Evolutionary conservation across 1,140 invertebrate genomes (phyloP).

Genomic region (Bombyx mandarina): DNA sequence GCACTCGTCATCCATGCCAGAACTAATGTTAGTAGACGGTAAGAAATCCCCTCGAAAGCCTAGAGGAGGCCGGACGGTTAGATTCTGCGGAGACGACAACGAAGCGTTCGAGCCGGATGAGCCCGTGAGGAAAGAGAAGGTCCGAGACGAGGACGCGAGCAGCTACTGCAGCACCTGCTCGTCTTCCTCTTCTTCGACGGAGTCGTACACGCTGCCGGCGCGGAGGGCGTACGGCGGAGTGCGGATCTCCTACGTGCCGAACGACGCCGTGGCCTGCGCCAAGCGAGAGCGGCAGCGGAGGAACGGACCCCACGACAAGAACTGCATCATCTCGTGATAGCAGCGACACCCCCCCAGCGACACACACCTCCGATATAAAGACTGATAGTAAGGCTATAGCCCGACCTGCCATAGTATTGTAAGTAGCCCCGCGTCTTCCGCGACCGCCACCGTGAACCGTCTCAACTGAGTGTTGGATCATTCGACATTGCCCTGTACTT

Average conservation of each 20-base stretch:
- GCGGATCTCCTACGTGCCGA: slow-evolving; percentile 90
- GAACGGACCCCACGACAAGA: slow-evolving; percentile 74
- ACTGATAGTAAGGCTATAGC: slow-evolving; percentile 56
- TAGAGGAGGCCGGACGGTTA: slow-evolving; percentile 61
- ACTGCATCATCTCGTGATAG: slow-evolving; percentile 80
- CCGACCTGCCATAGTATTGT: slow-evolving; percentile 58
- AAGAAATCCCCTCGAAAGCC: slow-evolving; percentile 31
- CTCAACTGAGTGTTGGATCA: too few species aligned
- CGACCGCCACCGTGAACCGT: too few species aligned
- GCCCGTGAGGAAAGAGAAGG: slow-evolving; percentile 50
- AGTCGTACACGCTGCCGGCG: slow-evolving; percentile 85
- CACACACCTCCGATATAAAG: slow-evolving; percentile 60
- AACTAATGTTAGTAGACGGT: slow-evolving; percentile 46
- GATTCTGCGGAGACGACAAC: slow-evolving; percentile 78
- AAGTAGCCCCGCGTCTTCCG: slow-evolving; percentile 9
- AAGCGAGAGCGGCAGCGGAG: slow-evolving; percentile 74
- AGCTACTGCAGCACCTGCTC: slow-evolving; percentile 91
- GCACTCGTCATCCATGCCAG: slow-evolving; percentile 58
- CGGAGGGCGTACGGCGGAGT: slow-evolving; percentile 87
- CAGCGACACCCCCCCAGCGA: slow-evolving; percentile 41
- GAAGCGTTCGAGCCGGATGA: slow-evolving; percentile 72
- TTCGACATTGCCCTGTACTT: too few species aligned
- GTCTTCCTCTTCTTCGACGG: slow-evolving; percentile 86
- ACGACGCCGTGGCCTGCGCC: slow-evolving; percentile 86
- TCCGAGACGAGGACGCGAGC: slow-evolving; percentile 76